Conservation (phyloP, 2,888 invertebrate species). For the Drosophila conformis region DNA sequence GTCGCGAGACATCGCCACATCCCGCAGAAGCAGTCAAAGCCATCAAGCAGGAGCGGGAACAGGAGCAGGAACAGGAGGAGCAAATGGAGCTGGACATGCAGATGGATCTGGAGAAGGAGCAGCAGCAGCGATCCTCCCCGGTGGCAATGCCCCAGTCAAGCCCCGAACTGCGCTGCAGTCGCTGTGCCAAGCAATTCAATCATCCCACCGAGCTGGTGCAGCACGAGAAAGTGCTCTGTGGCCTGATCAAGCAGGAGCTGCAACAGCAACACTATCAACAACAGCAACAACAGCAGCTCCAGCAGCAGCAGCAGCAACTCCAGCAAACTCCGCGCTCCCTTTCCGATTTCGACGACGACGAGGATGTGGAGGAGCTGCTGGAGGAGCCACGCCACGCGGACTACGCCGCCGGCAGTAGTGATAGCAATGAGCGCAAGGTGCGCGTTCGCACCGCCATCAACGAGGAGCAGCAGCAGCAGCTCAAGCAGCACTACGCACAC, state of each 20-base stretch:
- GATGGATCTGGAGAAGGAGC: constrained; percentile 28
- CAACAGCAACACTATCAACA: constrained; percentile 83
- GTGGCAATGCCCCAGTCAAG: background rate
- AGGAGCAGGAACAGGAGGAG: constrained; percentile 24
- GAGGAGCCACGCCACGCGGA: constrained; percentile 65
- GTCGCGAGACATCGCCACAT: constrained; percentile 80
- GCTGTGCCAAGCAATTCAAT: constrained; percentile 87
- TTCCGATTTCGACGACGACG: constrained; percentile 80
- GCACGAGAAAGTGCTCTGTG: constrained; percentile 89
- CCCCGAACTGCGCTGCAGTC: constrained; percentile 86
- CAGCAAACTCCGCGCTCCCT: constrained; percentile 60
- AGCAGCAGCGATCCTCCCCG: background rate
- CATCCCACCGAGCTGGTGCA: constrained; percentile 88
- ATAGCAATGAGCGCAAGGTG: constrained; percentile 90
- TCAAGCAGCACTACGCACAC: constrained; percentile 94
- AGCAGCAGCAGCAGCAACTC: background rate
- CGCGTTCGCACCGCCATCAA: constrained; percentile 97
- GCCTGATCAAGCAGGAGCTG: constrained; percentile 84
- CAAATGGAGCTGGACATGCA: constrained; percentile 65
- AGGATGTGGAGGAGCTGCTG: constrained; percentile 65
- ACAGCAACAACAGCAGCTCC: constrained; percentile 53
- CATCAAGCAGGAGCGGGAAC: constrained; percentile 78
- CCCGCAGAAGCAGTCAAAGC: constrained; percentile 42
- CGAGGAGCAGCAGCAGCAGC: constrained; percentile 95
- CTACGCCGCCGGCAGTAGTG: constrained; percentile 84